Percentiles rank a stretch among this genome's conserved stretches.
Evolutionary conservation across 2,113 vertebrate genomes (phyloP).

Genomic region (Condylura cristata): DNA sequence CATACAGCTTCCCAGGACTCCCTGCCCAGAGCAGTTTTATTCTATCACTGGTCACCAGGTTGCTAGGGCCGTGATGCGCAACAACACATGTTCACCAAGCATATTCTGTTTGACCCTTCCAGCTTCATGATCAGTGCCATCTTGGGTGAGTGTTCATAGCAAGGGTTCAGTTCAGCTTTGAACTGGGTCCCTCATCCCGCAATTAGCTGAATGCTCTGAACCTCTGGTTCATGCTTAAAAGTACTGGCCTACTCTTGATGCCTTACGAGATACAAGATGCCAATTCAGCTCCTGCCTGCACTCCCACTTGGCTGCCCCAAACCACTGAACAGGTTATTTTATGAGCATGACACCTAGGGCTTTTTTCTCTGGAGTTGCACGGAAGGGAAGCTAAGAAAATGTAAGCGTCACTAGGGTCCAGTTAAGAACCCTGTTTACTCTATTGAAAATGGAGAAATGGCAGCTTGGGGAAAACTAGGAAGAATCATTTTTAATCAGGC

Average conservation of each 20-base stretch:
- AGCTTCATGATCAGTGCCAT: background rate
- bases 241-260: background rate
- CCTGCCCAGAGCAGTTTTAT: background rate
- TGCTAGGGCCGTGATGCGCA: background rate
- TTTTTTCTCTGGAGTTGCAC: background rate
- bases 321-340: background rate
- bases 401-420: background rate
- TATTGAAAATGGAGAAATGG: background rate
- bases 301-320: background rate
- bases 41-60: background rate
- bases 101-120: background rate
- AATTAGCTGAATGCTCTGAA: background rate
- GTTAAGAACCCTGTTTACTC: background rate
- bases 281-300: background rate
- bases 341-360: background rate
- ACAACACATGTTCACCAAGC: background rate
- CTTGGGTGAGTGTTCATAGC: background rate
- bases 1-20: background rate
- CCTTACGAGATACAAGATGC: background rate
- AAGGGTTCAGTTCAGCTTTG: background rate
- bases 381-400: background rate
- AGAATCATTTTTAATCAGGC: slow-evolving; percentile 35
- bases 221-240: background rate
- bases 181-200: background rate
- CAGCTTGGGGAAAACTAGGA: background rate